phyloP scores from a whole-genome alignment of 1,140 invertebrate species.

The Pemphigus obesinymphae region DNA sequence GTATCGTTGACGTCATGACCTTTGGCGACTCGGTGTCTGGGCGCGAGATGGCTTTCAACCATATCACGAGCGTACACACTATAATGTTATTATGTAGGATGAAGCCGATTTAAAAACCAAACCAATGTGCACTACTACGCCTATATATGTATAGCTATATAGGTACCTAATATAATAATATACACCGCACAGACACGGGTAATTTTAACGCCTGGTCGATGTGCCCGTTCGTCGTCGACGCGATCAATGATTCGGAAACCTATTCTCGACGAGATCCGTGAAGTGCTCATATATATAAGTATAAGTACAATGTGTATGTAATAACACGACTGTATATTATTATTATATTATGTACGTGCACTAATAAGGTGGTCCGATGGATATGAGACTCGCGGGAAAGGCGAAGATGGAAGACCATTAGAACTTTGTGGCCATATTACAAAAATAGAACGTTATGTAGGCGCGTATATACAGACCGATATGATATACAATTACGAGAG shows the following conservation, averaged over 20 bases:
- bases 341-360: not conserved
- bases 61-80: too few species aligned
- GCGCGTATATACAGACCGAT: not conserved
- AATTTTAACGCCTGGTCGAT: not conserved
- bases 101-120: not conserved
- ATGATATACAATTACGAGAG: not conserved
- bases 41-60: too few species aligned
- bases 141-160: too few species aligned
- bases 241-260: conserved; percentile 5
- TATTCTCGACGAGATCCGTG: not conserved
- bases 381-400: not conserved
- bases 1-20: too few species aligned
- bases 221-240: not conserved
- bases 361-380: not conserved
- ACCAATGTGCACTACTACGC: not conserved
- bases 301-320: not conserved
- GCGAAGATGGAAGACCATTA: not conserved
- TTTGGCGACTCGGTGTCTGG: too few species aligned
- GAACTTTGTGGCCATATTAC: not conserved
- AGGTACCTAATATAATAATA: not conserved
- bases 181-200: not conserved
- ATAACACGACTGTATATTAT: not conserved
- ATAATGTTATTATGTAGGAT: too few species aligned
- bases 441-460: too few species aligned
- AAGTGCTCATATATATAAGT: not conserved